phyloP scores from a whole-genome alignment of 2,797 vertebrate species.

The Rhinella marina region DNA sequence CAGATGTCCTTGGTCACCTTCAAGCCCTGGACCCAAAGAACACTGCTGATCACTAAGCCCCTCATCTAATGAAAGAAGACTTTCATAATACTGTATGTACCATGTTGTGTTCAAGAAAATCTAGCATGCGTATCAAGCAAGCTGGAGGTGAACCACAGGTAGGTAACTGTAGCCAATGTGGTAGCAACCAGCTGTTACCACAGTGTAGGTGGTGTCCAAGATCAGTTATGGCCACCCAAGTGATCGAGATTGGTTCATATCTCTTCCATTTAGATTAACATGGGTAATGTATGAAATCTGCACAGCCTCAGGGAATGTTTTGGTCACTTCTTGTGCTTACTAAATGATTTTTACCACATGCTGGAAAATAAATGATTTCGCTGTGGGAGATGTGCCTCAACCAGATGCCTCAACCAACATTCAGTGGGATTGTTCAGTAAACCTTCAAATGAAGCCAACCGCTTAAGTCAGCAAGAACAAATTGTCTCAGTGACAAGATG shows the following conservation, averaged over 20 bases:
- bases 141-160: background rate
- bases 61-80: background rate
- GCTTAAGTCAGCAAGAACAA: slow-evolving; percentile 54
- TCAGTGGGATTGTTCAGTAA: slow-evolving; percentile 40
- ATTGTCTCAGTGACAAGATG: slow-evolving; percentile 41
- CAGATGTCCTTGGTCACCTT: background rate
- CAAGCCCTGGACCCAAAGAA: background rate
- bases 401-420: slow-evolving; percentile 54
- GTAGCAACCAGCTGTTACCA: slow-evolving; percentile 40
- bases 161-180: slow-evolving; percentile 18
- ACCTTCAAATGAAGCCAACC: slow-evolving; percentile 45
- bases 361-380: slow-evolving; percentile 58
- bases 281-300: slow-evolving; percentile 37
- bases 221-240: slow-evolving; percentile 49
- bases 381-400: slow-evolving; percentile 53
- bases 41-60: background rate
- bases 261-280: slow-evolving; percentile 38
- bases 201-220: slow-evolving; percentile 31
- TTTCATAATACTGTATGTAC: too few relatives aligned
- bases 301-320: slow-evolving; percentile 59
- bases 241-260: slow-evolving; percentile 19
- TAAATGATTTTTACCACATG: slow-evolving; percentile 57
- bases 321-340: slow-evolving; percentile 59
- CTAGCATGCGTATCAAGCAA: background rate
- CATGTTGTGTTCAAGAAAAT: background rate